Percentiles rank a stretch among this genome's conserved stretches.
These are phyloP conservation scores for Axinella damicornis DNA, from an alignment of 37 sponge, comb jelly and placozoan species.

Conservation along the genomic window DNA sequence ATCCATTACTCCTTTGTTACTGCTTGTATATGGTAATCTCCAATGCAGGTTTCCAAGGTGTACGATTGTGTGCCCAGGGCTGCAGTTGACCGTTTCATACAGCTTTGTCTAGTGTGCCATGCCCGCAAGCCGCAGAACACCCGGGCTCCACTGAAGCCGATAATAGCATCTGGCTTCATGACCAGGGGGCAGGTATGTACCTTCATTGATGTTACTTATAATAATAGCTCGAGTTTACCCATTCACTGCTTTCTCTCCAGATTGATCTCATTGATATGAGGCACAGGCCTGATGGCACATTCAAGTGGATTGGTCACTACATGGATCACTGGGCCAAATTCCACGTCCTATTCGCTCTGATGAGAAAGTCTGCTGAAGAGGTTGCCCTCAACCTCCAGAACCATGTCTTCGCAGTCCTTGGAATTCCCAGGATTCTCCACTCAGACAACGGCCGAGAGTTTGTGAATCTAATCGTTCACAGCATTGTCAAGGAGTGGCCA, in stretches of 20 bases:
- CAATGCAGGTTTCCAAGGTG: conserved; percentile 9
- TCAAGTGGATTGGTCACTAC: conserved; percentile 68
- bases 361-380: conserved; percentile 40
- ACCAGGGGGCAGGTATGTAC: conserved; percentile 28
- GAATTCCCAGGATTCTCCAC: conserved; percentile 17
- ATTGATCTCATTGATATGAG: conserved; percentile 71
- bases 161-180: conserved; percentile 47
- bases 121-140: conserved; percentile 33
- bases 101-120: conserved; percentile 33
- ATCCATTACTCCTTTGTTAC: too few relatives aligned
- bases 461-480: conserved; percentile 38
- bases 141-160: conserved; percentile 49
- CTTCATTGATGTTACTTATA: too few relatives aligned
- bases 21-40: too few relatives aligned
- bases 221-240: too few relatives aligned
- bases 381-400: conserved; percentile 43
- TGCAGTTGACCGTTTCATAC: conserved; percentile 36
- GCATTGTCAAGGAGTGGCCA: conserved; percentile 50
- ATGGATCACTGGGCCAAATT: conserved; percentile 71
- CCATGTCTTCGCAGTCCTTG: conserved; percentile 5
- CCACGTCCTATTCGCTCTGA: conserved; percentile 44
- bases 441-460: conserved; percentile 52
- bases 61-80: conserved; percentile 43
- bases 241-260: conserved; percentile 11
- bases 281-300: conserved; percentile 56